phyloP scores from a whole-genome alignment of 2,888 invertebrate genomes.

The Limnephilus rhombicus region DNA sequence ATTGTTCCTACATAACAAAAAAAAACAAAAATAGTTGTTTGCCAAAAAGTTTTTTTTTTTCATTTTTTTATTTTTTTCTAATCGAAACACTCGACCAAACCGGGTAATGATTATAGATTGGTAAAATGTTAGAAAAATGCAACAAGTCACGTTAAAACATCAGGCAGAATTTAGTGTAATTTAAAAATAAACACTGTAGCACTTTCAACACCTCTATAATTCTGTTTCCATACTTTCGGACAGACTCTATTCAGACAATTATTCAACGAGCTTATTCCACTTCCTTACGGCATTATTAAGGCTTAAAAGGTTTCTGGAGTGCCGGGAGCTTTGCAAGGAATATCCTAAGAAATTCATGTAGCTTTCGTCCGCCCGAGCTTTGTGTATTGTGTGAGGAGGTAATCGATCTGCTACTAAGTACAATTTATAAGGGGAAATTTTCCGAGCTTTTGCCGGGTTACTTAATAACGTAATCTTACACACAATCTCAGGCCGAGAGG shows the following conservation, averaged over 20 bases:
- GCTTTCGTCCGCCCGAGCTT: slow-evolving; percentile 42
- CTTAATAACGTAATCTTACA: slow-evolving; percentile 40
- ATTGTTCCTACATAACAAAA: too few relatives aligned
- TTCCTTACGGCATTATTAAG: slow-evolving; percentile 65
- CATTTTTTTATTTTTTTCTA: too few relatives aligned
- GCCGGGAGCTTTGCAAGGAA: slow-evolving; percentile 50
- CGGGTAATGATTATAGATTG: background rate
- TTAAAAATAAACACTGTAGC: background rate
- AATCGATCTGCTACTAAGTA: slow-evolving; percentile 60
- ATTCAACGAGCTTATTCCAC: slow-evolving; percentile 64
- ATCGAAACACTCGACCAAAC: too few relatives aligned
- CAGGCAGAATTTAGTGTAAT: background rate
- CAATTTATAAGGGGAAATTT: slow-evolving; percentile 56
- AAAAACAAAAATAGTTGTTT: too few relatives aligned
- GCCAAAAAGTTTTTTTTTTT: too few relatives aligned
- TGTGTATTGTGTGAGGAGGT: slow-evolving; percentile 54
- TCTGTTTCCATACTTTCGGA: background rate
- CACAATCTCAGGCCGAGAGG: slow-evolving; percentile 41
- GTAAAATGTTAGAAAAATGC: background rate
- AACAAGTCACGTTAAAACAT: background rate
- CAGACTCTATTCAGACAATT: slow-evolving; percentile 50
- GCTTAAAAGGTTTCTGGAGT: slow-evolving; percentile 64
- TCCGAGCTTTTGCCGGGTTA: slow-evolving; percentile 31
- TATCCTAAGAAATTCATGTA: slow-evolving; percentile 60
- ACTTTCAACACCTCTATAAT: background rate